phyloP scores from a whole-genome alignment of 2,888 invertebrate species.

The Ophion ventricosus region DNA sequence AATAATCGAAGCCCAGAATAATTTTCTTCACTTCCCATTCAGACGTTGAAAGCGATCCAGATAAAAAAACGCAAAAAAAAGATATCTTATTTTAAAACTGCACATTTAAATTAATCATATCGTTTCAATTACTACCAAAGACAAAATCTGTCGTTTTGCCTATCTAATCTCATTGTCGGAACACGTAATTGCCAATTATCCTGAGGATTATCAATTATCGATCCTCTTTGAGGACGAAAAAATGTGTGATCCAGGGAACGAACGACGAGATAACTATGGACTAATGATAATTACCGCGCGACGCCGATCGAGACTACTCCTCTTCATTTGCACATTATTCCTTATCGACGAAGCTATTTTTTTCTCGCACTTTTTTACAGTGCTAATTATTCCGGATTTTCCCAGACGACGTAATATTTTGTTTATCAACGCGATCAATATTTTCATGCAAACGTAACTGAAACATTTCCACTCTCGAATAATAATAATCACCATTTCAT shows the following conservation, averaged over 20 bases:
- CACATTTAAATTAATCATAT: not conserved
- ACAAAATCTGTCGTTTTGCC: not conserved
- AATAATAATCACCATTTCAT: not conserved
- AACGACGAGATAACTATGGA: not conserved
- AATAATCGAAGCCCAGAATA: not conserved
- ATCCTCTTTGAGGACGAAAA: not conserved
- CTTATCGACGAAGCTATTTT: not conserved
- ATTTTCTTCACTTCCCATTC: not conserved
- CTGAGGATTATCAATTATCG: constrained; percentile 7
- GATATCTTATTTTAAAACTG: not conserved
- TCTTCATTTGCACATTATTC: not conserved
- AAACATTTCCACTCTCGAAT: not conserved
- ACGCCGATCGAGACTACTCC: not conserved
- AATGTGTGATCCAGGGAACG: not conserved
- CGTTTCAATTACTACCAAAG: not conserved
- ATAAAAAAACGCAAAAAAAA: not conserved
- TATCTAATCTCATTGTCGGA: constrained; percentile 16
- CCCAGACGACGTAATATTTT: not conserved
- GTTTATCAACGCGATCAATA: not conserved
- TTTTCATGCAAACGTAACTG: not conserved
- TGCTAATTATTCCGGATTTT: not conserved
- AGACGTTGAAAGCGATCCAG: not conserved
- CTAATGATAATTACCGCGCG: not conserved
- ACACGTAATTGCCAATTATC: constrained; percentile 28
- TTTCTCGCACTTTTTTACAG: not conserved